Evolutionary conservation across 1,140 invertebrate genomes (phyloP).

Genomic region (Nasonia giraulti): DNA sequence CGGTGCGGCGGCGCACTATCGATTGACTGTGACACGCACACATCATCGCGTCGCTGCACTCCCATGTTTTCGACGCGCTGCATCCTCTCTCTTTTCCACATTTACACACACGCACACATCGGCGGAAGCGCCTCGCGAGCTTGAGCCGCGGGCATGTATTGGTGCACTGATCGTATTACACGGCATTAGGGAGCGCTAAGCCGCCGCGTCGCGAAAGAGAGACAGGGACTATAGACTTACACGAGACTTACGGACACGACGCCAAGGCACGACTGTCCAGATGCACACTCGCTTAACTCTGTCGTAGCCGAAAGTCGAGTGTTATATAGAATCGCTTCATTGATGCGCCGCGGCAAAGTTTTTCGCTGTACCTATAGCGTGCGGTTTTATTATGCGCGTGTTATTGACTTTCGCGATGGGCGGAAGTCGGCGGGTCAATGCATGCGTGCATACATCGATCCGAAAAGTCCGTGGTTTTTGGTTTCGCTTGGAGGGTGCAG

Average conservation of each 20-base stretch:
- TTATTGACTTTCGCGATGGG: not conserved
- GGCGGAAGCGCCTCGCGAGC: not conserved
- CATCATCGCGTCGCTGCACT: constrained; percentile 66
- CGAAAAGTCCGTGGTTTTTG: not conserved
- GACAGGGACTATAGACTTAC: constrained; percentile 59
- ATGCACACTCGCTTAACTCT: too few relatives aligned
- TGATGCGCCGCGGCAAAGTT: too few relatives aligned
- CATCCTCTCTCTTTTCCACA: constrained; percentile 52
- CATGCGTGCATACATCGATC: not conserved
- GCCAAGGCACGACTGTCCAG: too few relatives aligned
- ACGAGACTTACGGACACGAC: constrained; percentile 55
- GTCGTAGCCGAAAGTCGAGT: too few relatives aligned
- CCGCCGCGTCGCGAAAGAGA: constrained; percentile 54
- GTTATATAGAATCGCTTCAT: too few relatives aligned
- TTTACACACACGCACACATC: not conserved
- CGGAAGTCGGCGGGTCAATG: not conserved
- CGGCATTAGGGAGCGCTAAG: constrained; percentile 70
- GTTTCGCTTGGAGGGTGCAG: not conserved
- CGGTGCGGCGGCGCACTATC: constrained; percentile 25
- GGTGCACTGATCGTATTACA: constrained; percentile 70
- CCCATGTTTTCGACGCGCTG: constrained; percentile 7
- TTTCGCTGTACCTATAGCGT: too few relatives aligned
- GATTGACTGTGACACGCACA: constrained; percentile 57
- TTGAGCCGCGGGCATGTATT: constrained; percentile 4
- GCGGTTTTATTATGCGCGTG: not conserved